A percentile compares a stretch with the other conserved stretches of the same genome.
phyloP scores from a whole-genome alignment of 2,888 invertebrate genomes.

The Salpingus planirostris region DNA sequence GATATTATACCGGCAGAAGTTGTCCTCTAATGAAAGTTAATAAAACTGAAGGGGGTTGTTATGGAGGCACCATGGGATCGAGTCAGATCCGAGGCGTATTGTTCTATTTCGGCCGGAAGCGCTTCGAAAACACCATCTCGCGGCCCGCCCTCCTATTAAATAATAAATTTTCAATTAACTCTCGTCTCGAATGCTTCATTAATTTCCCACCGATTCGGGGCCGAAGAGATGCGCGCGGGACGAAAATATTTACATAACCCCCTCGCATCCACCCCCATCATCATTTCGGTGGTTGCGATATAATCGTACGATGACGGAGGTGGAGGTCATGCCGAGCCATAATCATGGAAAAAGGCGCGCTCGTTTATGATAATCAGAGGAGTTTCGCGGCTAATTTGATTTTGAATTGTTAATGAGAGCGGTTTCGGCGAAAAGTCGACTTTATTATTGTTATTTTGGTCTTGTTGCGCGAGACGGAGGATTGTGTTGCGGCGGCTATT shows the following conservation, averaged over 20 bases:
- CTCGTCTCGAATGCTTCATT: constrained; percentile 17
- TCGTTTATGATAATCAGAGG: constrained; percentile 7
- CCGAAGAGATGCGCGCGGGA: constrained; percentile 13
- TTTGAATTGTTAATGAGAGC: constrained; percentile 6
- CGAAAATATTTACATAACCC: constrained; percentile 13
- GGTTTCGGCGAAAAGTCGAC: too few species aligned
- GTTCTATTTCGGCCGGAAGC: constrained; percentile 16
- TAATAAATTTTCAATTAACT: constrained; percentile 22
- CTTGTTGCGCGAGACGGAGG: too few species aligned
- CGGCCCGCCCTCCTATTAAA: constrained; percentile 17
- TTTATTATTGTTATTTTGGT: too few species aligned
- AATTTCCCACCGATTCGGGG: constrained; percentile 12
- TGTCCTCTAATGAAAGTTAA: constrained; percentile 10
- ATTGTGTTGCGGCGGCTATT: too few species aligned
- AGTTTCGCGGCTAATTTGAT: constrained; percentile 9
- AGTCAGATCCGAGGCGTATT: too few species aligned
- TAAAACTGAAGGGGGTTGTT: constrained; percentile 8
- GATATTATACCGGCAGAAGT: too few species aligned
- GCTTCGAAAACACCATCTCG: constrained; percentile 14
- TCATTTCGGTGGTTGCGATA: too few species aligned
- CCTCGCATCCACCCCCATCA: constrained; percentile 1
- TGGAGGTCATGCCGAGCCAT: too few species aligned
- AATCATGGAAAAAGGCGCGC: neutral
- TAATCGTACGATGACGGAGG: too few species aligned
- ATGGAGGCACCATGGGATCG: constrained; percentile 14